phyloP scores from a whole-genome alignment of 1,140 invertebrate species.

The Bombyx mandarina region DNA sequence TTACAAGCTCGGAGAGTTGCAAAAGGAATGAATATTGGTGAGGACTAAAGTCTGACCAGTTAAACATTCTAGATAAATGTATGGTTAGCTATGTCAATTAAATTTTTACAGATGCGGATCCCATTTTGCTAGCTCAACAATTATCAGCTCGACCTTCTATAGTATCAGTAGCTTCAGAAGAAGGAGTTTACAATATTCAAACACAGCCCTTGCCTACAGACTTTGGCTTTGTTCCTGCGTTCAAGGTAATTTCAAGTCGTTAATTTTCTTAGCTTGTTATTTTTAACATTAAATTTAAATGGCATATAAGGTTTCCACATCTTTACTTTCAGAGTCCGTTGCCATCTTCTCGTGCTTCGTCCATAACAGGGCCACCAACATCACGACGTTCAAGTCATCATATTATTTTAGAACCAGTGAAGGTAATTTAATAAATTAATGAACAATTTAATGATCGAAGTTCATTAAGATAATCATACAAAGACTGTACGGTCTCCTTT shows the following conservation, averaged over 20 bases:
- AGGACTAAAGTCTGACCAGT: slow-evolving; percentile 6
- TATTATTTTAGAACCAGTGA: slow-evolving; percentile 46
- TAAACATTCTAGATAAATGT: background rate
- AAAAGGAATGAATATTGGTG: slow-evolving; percentile 64
- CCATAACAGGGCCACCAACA: slow-evolving; percentile 47
- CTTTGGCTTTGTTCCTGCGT: slow-evolving; percentile 52
- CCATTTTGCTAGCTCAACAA: slow-evolving; percentile 53
- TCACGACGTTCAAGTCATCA: slow-evolving; percentile 60
- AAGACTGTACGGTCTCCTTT: too few species aligned
- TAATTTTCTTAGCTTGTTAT: background rate
- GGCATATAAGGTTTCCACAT: too few species aligned
- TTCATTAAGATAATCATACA: too few species aligned
- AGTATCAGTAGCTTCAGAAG: slow-evolving; percentile 60
- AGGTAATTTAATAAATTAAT: slow-evolving; percentile 21
- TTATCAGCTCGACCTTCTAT: slow-evolving; percentile 58
- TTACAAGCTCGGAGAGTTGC: slow-evolving; percentile 56
- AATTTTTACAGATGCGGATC: slow-evolving; percentile 45
- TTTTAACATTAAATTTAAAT: too few species aligned
- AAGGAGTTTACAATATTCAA: slow-evolving; percentile 47
- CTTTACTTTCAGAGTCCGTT: slow-evolving; percentile 36
- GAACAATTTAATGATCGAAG: too few species aligned
- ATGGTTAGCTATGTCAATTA: background rate
- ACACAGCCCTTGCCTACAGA: slow-evolving; percentile 52
- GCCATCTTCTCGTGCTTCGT: slow-evolving; percentile 42
- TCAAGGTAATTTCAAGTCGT: slow-evolving; percentile 30